phyloP scores from a whole-genome alignment of 92 coral and sea anemone genomes.

The Galaxea fascicularis region DNA sequence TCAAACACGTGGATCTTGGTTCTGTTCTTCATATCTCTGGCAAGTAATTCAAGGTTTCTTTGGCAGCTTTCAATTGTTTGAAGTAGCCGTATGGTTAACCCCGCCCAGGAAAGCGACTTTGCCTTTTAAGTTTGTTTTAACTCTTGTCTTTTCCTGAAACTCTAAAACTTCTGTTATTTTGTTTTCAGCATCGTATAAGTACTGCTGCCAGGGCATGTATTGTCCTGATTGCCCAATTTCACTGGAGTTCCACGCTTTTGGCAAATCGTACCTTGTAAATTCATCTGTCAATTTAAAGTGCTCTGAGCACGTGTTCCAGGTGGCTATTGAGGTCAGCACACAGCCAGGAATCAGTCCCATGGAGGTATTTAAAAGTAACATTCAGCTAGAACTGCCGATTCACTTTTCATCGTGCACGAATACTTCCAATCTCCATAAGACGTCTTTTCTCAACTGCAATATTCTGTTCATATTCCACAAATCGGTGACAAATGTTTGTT shows the following conservation, averaged over 20 bases:
- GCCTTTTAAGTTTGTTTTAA: neutral
- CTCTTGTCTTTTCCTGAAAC: neutral
- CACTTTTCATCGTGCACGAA: too few species aligned
- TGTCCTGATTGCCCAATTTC: conserved; percentile 70
- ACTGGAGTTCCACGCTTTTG: conserved; percentile 45
- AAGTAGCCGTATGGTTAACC: neutral
- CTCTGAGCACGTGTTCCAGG: conserved; percentile 29
- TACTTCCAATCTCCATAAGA: too few species aligned
- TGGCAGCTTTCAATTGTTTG: neutral
- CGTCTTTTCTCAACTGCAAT: neutral
- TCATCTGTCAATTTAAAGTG: conserved; percentile 55
- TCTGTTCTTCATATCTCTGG: conserved; percentile 33
- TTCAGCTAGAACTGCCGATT: too few species aligned
- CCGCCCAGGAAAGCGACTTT: too few species aligned
- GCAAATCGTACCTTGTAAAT: conserved; percentile 32
- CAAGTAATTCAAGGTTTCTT: neutral
- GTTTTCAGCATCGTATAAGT: conserved; percentile 68
- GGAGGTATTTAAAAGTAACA: conserved; percentile 44
- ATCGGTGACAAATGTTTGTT: neutral
- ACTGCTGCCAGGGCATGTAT: conserved; percentile 71
- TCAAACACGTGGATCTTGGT: conserved; percentile 26
- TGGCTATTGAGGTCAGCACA: conserved; percentile 41
- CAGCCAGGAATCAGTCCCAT: conserved; percentile 72
- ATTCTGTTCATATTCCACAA: neutral
- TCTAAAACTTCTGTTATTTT: neutral